These are phyloP conservation scores for Campylomormyrus tamandua DNA, from an alignment of 2,113 vertebrate species.

Conservation along the genomic window DNA sequence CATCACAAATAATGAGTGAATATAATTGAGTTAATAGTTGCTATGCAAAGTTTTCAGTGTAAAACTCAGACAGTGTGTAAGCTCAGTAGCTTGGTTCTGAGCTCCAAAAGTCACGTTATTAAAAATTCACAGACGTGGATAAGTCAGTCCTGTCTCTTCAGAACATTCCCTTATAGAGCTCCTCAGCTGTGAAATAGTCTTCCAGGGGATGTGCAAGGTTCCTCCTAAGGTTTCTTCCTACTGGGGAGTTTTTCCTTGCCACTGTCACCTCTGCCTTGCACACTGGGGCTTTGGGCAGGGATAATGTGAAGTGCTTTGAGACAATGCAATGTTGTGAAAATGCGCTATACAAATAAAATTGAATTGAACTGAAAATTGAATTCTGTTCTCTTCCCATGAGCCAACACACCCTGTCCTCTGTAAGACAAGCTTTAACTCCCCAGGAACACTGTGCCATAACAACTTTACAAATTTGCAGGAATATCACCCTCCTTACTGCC, in stretches of 20 bases:
- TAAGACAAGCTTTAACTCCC: background rate
- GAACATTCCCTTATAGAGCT: too few relatives aligned
- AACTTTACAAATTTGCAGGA: background rate
- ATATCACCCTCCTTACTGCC: background rate
- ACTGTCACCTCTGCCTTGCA: too few relatives aligned
- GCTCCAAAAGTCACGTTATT: background rate
- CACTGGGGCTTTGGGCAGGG: too few relatives aligned
- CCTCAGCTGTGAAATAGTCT: too few relatives aligned
- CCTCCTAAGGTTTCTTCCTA: too few relatives aligned
- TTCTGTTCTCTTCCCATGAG: background rate
- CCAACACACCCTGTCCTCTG: background rate
- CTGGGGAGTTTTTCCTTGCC: too few relatives aligned
- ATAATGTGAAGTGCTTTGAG: too few relatives aligned
- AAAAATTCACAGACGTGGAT: background rate
- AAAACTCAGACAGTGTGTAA: background rate
- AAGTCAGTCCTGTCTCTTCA: background rate
- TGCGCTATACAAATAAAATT: too few relatives aligned
- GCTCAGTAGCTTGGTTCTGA: background rate
- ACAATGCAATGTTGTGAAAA: too few relatives aligned
- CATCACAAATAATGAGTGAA: background rate
- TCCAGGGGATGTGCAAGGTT: too few relatives aligned
- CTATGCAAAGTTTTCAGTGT: background rate
- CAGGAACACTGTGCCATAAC: background rate
- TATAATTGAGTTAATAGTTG: background rate
- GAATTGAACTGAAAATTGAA: too few relatives aligned